Base-by-base conservation (phyloP, 1,140 invertebrate species). In the Neomicropteryx cornuta region DNA sequence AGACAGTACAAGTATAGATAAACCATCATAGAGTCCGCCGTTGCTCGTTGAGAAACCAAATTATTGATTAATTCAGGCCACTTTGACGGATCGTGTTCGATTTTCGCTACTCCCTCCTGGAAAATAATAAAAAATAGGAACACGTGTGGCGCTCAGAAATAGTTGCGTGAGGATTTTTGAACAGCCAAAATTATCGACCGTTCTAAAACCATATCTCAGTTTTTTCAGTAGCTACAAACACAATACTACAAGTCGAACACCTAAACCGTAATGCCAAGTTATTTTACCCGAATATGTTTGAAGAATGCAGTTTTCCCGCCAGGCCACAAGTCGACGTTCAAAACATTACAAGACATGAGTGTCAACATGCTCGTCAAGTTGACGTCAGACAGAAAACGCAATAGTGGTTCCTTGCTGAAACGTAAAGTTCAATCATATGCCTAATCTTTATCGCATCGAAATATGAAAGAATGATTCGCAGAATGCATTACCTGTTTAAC, bases 1-100 rank as follows among this genome's bases (percentile, higher is more conserved):
- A 42, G 27, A 17, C 36, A 45, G 29, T 37, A 39, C 13, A 47
- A 47, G 23, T 47, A 47, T 19, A 45, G 28, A 19, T 29, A 47
- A 16, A 45, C 28, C 10, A 47, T 38, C 11, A 47, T 14, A 13
- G 40, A 18, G 39, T 47, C 28, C 17, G 44, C 17, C 29, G 40
- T 35, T 10, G 41, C 23, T 8, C 38, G 38, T 4, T 38, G 13
- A n/a, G 43, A 18, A 18, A 18, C 20, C 31, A 17, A 19, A 42
- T 47, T 32, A 24, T 30, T 42, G n/a, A 45, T 23, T 21, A 18
- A 38, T 33, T 33, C 18, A 3, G 38, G 40, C 46, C 43, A 45
- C 18, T n/a, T 30, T 18, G 30, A 40, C 2, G 35, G 22, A 18
- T 44, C 36, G 10, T 27, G 28, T 13, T 42, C 28, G 18, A 33